Percentiles rank a stretch among this genome's conserved stretches.
Evolutionary conservation across 2,113 vertebrate species (phyloP).

Genomic region (Paedocypris sp.): DNA sequence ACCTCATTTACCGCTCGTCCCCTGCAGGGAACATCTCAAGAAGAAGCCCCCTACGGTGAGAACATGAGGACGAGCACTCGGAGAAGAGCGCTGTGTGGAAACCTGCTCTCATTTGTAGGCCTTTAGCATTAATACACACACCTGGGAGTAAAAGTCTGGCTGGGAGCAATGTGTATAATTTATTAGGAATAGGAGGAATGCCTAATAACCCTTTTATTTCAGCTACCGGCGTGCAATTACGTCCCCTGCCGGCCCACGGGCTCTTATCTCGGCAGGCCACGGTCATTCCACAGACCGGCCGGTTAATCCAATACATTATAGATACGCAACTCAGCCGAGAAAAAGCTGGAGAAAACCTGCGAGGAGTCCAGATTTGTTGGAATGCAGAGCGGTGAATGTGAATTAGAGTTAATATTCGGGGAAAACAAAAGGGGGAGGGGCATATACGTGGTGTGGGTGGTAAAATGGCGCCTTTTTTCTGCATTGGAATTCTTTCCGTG

Average conservation of each 20-base stretch:
- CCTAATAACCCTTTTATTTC: constrained; percentile 19
- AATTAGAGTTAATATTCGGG: too few species aligned
- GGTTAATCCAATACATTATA: constrained; percentile 9
- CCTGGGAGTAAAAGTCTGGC: constrained; percentile 9
- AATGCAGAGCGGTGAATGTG: too few species aligned
- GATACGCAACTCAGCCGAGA: neutral
- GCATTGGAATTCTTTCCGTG: too few species aligned
- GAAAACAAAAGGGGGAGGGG: too few species aligned
- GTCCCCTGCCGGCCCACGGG: neutral
- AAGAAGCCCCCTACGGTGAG: neutral
- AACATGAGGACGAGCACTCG: constrained; percentile 6
- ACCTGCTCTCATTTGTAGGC: constrained; percentile 25
- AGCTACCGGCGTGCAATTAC: neutral
- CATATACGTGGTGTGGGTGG: too few species aligned
- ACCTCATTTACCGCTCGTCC: constrained; percentile 14
- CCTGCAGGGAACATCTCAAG: constrained; percentile 10
- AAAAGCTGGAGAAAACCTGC: neutral
- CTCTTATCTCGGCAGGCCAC: neutral
- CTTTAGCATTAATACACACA: constrained; percentile 33
- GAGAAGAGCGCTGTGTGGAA: constrained; percentile 20
- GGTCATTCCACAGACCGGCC: neutral
- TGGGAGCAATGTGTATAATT: constrained; percentile 4
- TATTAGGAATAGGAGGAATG: constrained; percentile 14
- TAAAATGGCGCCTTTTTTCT: too few species aligned
- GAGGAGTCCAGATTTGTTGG: neutral